These are phyloP conservation scores for Caenorhabditis inopinata DNA, from an alignment of 1,140 invertebrate genomes.

Conservation along the genomic window DNA sequence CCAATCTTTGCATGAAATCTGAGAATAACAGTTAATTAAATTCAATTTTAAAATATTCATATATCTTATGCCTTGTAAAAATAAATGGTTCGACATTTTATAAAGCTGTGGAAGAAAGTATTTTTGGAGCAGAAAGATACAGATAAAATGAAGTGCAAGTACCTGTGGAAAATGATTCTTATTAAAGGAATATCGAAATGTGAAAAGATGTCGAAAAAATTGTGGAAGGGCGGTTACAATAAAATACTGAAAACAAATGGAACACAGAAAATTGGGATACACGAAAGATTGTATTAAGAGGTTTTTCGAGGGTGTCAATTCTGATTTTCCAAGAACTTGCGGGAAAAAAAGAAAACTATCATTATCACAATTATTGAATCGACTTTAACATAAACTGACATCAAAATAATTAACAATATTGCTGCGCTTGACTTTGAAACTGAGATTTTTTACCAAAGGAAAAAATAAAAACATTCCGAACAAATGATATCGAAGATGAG, in stretches of 20 bases:
- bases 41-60: conserved; percentile 30
- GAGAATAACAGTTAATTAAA: too few species aligned
- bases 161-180: neutral
- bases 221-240: neutral
- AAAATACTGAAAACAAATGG: neutral
- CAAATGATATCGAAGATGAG: neutral
- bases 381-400: too few species aligned
- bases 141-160: neutral
- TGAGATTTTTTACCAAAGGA: neutral
- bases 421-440: neutral
- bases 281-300: neutral
- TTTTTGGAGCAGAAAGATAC: conserved; percentile 17
- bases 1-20: neutral
- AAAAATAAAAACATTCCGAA: neutral
- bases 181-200: neutral
- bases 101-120: neutral
- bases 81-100: neutral
- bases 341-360: neutral
- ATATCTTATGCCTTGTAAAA: conserved; percentile 16
- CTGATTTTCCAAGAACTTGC: too few species aligned
- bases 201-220: neutral
- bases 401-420: too few species aligned
- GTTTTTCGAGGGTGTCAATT: too few species aligned
- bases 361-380: neutral
- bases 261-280: conserved; percentile 26